Conservation (phyloP, 2,797 vertebrate species). For the Ptychobarbus kaznakovi region DNA sequence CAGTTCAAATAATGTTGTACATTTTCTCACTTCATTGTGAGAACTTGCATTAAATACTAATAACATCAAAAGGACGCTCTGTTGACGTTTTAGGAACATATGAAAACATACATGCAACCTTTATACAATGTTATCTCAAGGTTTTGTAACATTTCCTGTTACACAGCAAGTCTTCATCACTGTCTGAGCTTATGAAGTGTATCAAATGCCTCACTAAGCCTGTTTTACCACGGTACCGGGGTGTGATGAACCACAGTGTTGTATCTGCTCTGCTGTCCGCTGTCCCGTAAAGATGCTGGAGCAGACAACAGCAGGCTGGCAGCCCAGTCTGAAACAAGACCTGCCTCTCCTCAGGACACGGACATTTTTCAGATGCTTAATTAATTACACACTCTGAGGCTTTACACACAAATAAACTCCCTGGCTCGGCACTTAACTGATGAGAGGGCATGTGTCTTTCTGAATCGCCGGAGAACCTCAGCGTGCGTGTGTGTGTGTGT, state of each 20-base stretch:
- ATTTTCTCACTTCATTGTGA: not conserved
- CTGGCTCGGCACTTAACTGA: not conserved
- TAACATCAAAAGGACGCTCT: not conserved
- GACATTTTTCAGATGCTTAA: slow-evolving; percentile 30
- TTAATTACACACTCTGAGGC: slow-evolving; percentile 24
- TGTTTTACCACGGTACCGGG: not conserved
- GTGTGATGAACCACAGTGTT: slow-evolving; percentile 23
- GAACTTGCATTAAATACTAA: not conserved
- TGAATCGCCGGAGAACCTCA: not conserved
- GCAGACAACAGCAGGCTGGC: slow-evolving; percentile 41
- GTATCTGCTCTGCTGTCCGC: slow-evolving; percentile 23
- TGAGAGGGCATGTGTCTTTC: not conserved
- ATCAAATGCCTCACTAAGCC: slow-evolving; percentile 16
- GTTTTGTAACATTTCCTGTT: not conserved
- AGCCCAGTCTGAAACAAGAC: slow-evolving; percentile 40
- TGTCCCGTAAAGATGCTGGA: slow-evolving; percentile 39
- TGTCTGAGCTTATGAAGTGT: not conserved
- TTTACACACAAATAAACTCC: not conserved
- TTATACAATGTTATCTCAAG: not conserved
- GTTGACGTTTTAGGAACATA: not conserved
- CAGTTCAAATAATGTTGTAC: not conserved
- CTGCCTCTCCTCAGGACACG: slow-evolving; percentile 16
- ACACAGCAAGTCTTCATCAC: not conserved
- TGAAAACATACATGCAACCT: not conserved
- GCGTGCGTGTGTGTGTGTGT: not conserved